Percentiles rank a stretch among this genome's conserved stretches.
These are phyloP conservation scores for Uria aalge DNA, from an alignment of 2,113 vertebrate genomes.

Conservation along the genomic window DNA sequence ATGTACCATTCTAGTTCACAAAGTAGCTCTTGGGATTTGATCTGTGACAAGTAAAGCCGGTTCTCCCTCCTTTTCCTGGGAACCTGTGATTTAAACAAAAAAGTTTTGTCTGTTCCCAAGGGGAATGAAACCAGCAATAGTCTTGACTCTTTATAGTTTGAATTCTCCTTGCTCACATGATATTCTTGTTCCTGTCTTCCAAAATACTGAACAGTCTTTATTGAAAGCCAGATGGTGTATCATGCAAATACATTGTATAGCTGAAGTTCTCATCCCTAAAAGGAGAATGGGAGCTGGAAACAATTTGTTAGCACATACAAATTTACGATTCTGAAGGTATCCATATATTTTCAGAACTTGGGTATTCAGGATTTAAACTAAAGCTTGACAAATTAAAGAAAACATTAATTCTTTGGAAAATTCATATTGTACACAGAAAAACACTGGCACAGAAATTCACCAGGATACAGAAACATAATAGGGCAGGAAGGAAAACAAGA, in stretches of 20 bases:
- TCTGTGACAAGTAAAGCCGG: not conserved
- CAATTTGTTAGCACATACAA: not conserved
- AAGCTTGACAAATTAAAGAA: not conserved
- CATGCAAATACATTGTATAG: not conserved
- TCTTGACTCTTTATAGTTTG: not conserved
- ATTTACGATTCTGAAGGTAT: not conserved
- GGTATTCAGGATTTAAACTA: not conserved
- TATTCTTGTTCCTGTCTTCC: not conserved
- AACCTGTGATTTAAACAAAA: not conserved
- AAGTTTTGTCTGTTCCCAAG: not conserved
- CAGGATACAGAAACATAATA: not conserved
- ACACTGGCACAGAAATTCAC: not conserved
- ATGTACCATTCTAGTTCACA: not conserved
- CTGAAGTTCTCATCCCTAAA: not conserved
- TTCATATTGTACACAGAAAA: not conserved
- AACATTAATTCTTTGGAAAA: not conserved
- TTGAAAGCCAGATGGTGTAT: not conserved
- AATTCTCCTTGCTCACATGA: not conserved
- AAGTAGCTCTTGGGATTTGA: not conserved
- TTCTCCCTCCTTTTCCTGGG: not conserved
- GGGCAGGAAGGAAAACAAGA: not conserved
- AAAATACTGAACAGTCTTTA: not conserved
- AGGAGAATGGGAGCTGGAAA: not conserved
- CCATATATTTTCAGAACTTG: not conserved
- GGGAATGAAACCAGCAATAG: not conserved